These are phyloP conservation scores for Charanyca ferruginea DNA, from an alignment of 2,888 invertebrate species.

Conservation along the genomic window DNA sequence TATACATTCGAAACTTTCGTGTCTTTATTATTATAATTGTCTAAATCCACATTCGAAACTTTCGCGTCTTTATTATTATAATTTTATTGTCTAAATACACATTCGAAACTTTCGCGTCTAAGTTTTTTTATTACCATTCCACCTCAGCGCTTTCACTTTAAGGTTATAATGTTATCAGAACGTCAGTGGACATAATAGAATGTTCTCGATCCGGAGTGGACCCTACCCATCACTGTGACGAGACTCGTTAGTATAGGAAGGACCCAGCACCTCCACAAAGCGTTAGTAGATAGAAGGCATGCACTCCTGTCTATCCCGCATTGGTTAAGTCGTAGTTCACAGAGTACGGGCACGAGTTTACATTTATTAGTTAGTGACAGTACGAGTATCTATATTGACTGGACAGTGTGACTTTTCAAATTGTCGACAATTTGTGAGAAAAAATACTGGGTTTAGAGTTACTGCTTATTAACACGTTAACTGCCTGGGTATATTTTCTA, in stretches of 20 bases:
- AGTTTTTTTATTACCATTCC: no score
- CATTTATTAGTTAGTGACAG: background rate
- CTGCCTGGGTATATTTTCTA: no score
- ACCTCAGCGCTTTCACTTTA: no score
- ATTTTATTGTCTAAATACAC: no score
- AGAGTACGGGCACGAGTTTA: background rate
- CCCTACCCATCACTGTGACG: conserved; percentile 14
- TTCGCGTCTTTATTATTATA: no score
- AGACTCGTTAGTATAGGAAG: conserved; percentile 36
- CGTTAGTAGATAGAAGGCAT: conserved; percentile 30
- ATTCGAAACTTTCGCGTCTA: no score
- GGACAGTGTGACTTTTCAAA: background rate
- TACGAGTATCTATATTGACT: background rate
- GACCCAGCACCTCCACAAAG: conserved; percentile 54
- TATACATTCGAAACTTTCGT: no score
- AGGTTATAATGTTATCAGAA: background rate
- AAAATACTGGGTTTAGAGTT: no score
- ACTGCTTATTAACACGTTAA: no score
- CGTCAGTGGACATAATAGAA: background rate
- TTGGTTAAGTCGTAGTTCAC: background rate
- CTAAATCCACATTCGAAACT: no score
- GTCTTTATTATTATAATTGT: no score
- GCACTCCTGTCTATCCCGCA: conserved; percentile 14
- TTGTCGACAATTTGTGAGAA: no score
- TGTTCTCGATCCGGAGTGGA: conserved; percentile 18